Evolutionary conservation across 2,113 vertebrate genomes (phyloP).

Genomic region (Triplophysa rosa): DNA sequence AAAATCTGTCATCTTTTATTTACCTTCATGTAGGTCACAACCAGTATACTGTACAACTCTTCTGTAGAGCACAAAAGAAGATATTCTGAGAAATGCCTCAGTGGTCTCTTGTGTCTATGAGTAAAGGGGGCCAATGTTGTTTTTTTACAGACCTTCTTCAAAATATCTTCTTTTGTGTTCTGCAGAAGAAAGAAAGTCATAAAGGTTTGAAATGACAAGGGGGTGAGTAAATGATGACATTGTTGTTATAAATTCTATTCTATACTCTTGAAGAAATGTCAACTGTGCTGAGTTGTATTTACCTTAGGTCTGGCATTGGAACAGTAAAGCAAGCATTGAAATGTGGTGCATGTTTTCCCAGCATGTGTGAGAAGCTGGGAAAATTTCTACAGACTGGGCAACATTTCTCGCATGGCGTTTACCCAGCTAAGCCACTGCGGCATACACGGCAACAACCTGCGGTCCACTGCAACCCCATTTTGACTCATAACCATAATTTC

Average conservation of each 20-base stretch:
- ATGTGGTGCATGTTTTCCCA: not conserved
- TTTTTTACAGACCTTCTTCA: no score
- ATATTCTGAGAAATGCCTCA: no score
- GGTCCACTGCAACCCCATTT: slow-evolving; percentile 36
- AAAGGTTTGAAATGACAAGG: no score
- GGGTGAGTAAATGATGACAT: no score
- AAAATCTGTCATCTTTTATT: no score
- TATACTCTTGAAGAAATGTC: not conserved
- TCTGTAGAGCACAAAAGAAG: no score
- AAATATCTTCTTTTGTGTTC: no score
- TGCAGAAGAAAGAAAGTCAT: no score
- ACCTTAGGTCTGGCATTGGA: slow-evolving; percentile 23
- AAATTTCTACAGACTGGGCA: slow-evolving; percentile 25
- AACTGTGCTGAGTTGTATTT: not conserved
- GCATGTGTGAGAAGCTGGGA: slow-evolving; percentile 24
- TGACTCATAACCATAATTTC: slow-evolving; percentile 47
- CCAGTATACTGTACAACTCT: no score
- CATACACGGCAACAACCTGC: slow-evolving; percentile 36
- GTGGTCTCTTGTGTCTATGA: no score
- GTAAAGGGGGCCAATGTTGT: no score
- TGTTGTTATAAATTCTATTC: not conserved
- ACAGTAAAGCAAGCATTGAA: not conserved
- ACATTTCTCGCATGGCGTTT: slow-evolving; percentile 13
- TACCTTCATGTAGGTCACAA: no score
- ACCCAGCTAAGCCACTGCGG: slow-evolving; percentile 24